Evolutionary conservation across 2,113 vertebrate genomes (phyloP), one percentile per base, ranked within the genome.

Genomic region (Pavo muticus): DNA sequence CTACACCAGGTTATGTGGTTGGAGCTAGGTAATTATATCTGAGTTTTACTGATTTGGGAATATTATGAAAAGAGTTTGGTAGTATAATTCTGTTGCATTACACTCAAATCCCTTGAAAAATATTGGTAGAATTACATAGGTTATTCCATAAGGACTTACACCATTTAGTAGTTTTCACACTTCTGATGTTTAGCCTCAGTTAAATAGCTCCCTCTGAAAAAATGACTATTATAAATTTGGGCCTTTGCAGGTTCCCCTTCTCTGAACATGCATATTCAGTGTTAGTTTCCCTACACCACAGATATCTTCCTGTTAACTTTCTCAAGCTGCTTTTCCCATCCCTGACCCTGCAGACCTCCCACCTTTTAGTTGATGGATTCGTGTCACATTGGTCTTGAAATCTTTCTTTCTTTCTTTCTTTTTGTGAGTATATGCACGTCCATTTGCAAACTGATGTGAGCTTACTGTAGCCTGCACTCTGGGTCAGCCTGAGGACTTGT

Each of bases 381-480:
- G 0, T 91, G 90, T 56, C 93, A 67, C 86, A 35, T 42, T 74
- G 84, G 76, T 95, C 91, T 88, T 95, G 94, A 95, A 96, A 92
- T 74, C 54, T 92, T 75, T 90, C 27, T 84, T 90, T 7, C 64
- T 86, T 61, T 8, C 54, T 59, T 18, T 32, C 64, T 84, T 45
- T 44, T 50, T 8, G n/a, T 77, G 91, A 91, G 60, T 67, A 54
- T 92, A 80, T 86, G 69, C 91, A 90, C 20, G 21, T 56, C 89
- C 69, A 84, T 93, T 95, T 96, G 91, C 91, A 95, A 80, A 91
- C 91, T 42, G 91, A 71, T 92, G 84, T 92, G 93, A 93, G 94
- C 88, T 96, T 90, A 92, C 88, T 76, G 88, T 95, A 93, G 88
- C 78, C 91, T 90, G 79, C 88, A 73, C 13, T 85, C 79, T 93